Percentiles rank a stretch among this genome's conserved stretches.
phyloP scores from a whole-genome alignment of 2,113 vertebrate species.

The Leptosomus discolor region DNA sequence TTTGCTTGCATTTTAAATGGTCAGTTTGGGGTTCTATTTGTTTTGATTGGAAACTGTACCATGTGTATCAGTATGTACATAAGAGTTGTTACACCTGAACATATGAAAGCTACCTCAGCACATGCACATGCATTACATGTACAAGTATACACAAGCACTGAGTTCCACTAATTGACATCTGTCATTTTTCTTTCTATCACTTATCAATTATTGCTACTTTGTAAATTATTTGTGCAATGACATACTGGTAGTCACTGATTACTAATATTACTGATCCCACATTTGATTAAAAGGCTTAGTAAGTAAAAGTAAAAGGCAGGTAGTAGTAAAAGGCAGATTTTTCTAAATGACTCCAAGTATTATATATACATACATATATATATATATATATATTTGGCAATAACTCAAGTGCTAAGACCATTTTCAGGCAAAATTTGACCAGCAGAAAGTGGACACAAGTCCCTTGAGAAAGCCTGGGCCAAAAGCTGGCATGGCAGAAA shows the following conservation, averaged over 20 bases:
- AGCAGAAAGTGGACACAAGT: not conserved
- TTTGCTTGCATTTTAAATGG: conserved; percentile 31
- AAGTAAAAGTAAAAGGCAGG: too few relatives aligned
- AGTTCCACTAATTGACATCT: not conserved
- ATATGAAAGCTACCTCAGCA: not conserved
- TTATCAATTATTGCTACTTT: not conserved
- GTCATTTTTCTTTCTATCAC: not conserved
- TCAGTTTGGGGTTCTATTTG: not conserved
- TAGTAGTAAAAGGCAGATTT: too few relatives aligned
- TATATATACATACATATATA: not conserved
- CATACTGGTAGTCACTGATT: not conserved
- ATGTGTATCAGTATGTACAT: not conserved
- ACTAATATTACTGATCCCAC: not conserved
- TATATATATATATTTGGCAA: not conserved
- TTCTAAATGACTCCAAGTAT: not conserved
- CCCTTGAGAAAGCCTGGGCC: not conserved
- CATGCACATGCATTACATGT: not conserved
- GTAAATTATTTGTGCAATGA: not conserved
- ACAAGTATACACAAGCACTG: not conserved
- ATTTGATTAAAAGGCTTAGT: not conserved
- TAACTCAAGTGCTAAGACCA: not conserved
- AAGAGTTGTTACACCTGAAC: not conserved
- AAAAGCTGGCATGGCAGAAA: not conserved
- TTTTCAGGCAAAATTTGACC: not conserved
- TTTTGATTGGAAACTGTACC: not conserved